Evolutionary conservation across 2,888 invertebrate species (phyloP).

Genomic region (Lysandra coridon): DNA sequence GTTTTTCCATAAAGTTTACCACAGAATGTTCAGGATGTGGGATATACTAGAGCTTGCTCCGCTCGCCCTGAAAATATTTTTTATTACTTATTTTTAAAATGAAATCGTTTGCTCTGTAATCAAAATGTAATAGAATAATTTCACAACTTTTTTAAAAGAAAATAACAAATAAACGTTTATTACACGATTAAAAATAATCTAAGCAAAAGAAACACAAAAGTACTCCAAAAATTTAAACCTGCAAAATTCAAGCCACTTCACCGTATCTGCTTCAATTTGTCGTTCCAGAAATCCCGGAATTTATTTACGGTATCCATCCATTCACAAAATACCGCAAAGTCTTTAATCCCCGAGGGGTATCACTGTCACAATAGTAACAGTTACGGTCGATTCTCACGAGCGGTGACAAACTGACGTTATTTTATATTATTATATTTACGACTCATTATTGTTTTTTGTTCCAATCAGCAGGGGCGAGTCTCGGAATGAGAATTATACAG

Average conservation of each 20-base stretch:
- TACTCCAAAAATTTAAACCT: neutral
- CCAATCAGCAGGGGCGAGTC: constrained; percentile 20
- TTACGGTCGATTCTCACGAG: neutral
- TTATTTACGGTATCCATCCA: neutral
- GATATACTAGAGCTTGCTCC: too few relatives aligned
- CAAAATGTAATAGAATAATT: too few relatives aligned
- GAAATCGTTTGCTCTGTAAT: too few relatives aligned
- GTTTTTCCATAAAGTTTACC: too few relatives aligned
- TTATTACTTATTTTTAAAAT: too few relatives aligned
- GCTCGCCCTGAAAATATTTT: too few relatives aligned
- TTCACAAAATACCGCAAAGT: constrained; percentile 11
- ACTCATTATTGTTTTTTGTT: constrained; percentile 13
- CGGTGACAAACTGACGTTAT: constrained; percentile 6
- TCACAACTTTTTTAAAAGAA: too few relatives aligned
- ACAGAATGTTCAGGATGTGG: too few relatives aligned
- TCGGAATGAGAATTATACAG: neutral
- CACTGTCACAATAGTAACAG: constrained; percentile 4
- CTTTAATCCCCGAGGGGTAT: neutral
- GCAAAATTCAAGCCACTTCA: neutral
- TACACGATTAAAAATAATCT: too few relatives aligned
- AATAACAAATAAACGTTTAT: too few relatives aligned
- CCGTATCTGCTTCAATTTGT: neutral
- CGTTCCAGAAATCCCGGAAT: neutral
- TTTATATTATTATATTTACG: constrained; percentile 5
- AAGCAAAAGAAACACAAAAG: neutral